Evolutionary conservation across 2,797 vertebrate species (phyloP).

Genomic region (Sardinella longiceps): DNA sequence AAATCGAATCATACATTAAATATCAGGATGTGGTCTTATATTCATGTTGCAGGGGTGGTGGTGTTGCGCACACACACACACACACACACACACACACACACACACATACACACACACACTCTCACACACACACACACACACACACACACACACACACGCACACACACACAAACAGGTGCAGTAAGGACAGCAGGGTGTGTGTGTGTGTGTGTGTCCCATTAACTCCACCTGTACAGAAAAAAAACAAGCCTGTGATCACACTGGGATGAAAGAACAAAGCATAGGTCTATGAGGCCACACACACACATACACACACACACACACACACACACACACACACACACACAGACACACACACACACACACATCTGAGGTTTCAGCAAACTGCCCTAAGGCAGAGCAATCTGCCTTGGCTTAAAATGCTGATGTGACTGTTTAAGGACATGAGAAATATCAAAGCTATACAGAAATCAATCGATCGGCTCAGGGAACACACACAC

Average conservation of each 20-base stretch:
- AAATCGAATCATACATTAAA: conserved; percentile 17
- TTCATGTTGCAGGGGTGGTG: not conserved
- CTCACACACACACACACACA: no score
- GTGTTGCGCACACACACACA: no score
- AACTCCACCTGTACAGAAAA: not conserved
- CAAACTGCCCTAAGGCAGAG: conserved; percentile 10
- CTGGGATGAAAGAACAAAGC: conserved; percentile 34
- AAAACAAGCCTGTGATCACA: conserved; percentile 21
- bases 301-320: conserved; percentile 5
- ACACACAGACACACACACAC: conserved; percentile 1
- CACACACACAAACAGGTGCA: no score
- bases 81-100: no score
- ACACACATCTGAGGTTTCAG: conserved; percentile 18
- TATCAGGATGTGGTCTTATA: not conserved
- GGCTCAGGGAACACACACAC: conserved; percentile 6
- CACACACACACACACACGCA: no score
- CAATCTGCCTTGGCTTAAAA: conserved; percentile 25
- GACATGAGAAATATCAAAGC: conserved; percentile 36
- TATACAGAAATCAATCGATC: conserved; percentile 44
- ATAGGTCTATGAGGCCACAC: conserved; percentile 10
- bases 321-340: not conserved
- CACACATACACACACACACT: no score
- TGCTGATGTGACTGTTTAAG: conserved; percentile 44
- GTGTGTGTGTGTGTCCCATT: not conserved
- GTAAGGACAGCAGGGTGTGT: no score